These are phyloP conservation scores for Trissolcus japonicus DNA, from an alignment of 2,888 invertebrate species.

Conservation along the genomic window DNA sequence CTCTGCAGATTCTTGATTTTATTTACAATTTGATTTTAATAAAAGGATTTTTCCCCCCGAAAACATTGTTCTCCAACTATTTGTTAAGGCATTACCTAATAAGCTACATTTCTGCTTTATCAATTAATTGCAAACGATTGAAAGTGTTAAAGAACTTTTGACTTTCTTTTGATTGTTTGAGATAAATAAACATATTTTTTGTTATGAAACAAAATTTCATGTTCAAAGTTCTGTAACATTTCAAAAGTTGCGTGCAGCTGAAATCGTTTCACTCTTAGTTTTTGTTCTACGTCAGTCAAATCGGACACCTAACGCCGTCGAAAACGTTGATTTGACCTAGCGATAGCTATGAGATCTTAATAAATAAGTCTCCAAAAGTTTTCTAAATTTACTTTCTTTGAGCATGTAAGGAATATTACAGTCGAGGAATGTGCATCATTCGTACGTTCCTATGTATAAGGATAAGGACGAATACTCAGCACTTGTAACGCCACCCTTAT, in stretches of 20 bases:
- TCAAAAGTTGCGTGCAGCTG: conserved; percentile 4
- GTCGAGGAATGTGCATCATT: conserved; percentile 50
- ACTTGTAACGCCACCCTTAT: conserved; percentile 55
- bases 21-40: conserved; percentile 37
- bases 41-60: conserved; percentile 9
- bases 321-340: conserved; percentile 23
- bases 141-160: conserved; percentile 42
- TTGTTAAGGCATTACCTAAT: conserved; percentile 39
- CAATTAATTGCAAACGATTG: conserved; percentile 9
- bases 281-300: background rate
- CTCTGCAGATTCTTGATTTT: conserved; percentile 14
- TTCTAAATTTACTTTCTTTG: conserved; percentile 52
- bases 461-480: conserved; percentile 45
- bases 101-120: conserved; percentile 21
- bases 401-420: conserved; percentile 54
- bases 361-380: conserved; percentile 44
- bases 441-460: conserved; percentile 33
- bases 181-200: background rate
- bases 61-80: conserved; percentile 28
- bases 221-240: conserved; percentile 46
- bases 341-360: conserved; percentile 43
- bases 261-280: too few relatives aligned
- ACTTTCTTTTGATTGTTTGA: background rate
- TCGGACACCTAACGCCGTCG: conserved; percentile 8
- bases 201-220: background rate